phyloP scores from a whole-genome alignment of 2,797 vertebrate genomes.

The Sparidentex hasta region DNA sequence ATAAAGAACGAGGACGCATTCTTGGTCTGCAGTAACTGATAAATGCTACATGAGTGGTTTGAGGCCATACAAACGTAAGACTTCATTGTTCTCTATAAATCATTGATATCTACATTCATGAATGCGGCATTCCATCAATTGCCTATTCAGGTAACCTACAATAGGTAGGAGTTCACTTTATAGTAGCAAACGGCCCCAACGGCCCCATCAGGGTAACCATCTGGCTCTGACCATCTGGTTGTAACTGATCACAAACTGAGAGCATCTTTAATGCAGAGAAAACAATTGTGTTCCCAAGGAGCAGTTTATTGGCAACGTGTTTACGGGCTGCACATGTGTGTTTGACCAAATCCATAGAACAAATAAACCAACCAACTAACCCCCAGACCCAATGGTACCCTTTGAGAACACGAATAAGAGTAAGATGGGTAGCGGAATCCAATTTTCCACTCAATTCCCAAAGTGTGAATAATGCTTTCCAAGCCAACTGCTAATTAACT shows the following conservation, averaged over 20 bases:
- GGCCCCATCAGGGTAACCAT: not conserved
- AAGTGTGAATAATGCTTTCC: slow-evolving; percentile 21
- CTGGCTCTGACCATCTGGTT: slow-evolving; percentile 3
- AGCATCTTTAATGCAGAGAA: not conserved
- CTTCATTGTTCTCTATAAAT: not conserved
- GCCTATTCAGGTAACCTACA: not conserved
- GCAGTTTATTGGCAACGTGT: not conserved
- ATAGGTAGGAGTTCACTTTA: not conserved
- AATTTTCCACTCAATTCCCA: slow-evolving; percentile 27
- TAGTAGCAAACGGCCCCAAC: not conserved
- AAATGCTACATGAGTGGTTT: not conserved
- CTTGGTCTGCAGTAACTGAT: not conserved
- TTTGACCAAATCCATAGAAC: not conserved
- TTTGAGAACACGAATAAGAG: slow-evolving; percentile 14
- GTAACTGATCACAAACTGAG: slow-evolving; percentile 9
- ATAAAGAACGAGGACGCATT: not conserved
- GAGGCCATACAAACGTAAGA: no score
- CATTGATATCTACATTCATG: not conserved
- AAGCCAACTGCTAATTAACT: slow-evolving; percentile 40
- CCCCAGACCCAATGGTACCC: not conserved
- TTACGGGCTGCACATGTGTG: not conserved
- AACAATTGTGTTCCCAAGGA: not conserved
- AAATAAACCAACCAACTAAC: slow-evolving; percentile 8
- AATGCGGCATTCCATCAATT: not conserved
- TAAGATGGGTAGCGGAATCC: not conserved